These are phyloP conservation scores for Psilopogon haemacephalus DNA, from an alignment of 2,113 vertebrate species.

Conservation along the genomic window DNA sequence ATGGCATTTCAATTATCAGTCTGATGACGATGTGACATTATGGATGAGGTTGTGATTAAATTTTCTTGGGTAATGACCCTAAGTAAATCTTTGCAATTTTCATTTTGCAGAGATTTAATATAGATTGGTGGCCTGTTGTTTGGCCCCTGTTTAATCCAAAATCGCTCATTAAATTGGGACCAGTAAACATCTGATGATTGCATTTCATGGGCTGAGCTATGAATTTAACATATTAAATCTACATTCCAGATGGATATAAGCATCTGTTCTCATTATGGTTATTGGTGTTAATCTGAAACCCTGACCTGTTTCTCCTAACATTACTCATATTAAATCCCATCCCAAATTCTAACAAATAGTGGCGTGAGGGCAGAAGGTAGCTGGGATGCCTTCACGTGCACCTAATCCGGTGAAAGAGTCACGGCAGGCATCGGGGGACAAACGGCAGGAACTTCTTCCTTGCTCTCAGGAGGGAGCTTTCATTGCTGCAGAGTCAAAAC, in stretches of 20 bases:
- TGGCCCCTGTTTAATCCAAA: slow-evolving; percentile 88
- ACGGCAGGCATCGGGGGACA: not conserved
- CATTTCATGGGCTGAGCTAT: slow-evolving; percentile 77
- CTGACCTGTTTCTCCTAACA: slow-evolving; percentile 79
- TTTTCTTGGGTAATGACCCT: slow-evolving; percentile 86
- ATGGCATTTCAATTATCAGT: slow-evolving; percentile 77
- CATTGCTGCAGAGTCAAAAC: not conserved
- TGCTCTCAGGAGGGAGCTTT: not conserved
- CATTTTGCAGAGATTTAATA: slow-evolving; percentile 97
- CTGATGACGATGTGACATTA: slow-evolving; percentile 64
- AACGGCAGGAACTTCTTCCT: not conserved
- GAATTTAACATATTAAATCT: slow-evolving; percentile 73
- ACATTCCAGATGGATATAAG: slow-evolving; percentile 77
- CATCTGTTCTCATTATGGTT: slow-evolving; percentile 81
- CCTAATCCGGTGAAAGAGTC: not conserved
- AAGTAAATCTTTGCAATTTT: slow-evolving; percentile 95
- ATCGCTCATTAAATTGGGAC: slow-evolving; percentile 85
- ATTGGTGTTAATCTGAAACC: slow-evolving; percentile 79
- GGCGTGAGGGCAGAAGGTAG: not conserved
- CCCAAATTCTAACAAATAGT: slow-evolving; percentile 21
- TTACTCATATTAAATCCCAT: slow-evolving; percentile 76
- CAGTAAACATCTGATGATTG: slow-evolving; percentile 81
- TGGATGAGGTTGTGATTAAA: slow-evolving; percentile 86
- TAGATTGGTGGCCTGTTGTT: slow-evolving; percentile 87
- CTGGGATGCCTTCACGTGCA: slow-evolving; percentile 32